Percentiles rank a stretch among this genome's conserved stretches.
These are phyloP conservation scores for Mustela lutreola DNA, from an alignment of 2,113 vertebrate genomes.

Conservation along the genomic window DNA sequence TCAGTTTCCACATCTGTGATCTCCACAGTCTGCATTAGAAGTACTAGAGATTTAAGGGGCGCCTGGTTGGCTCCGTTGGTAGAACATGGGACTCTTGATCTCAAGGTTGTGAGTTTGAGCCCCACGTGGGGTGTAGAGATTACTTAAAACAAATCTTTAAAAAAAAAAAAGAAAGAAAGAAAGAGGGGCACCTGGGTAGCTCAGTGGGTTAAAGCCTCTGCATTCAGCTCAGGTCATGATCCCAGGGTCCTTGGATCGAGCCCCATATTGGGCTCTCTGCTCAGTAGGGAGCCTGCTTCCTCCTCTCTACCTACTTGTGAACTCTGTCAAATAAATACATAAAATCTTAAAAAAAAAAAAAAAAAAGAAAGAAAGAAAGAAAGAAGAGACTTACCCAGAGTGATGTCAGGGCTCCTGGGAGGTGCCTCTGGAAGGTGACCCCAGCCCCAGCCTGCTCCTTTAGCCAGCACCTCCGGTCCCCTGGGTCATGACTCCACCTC, in stretches of 20 bases:
- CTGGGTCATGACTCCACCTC: not conserved
- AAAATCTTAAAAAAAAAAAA: not conserved
- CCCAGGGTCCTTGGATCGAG: no score
- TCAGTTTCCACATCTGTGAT: not conserved
- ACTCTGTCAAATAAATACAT: no score
- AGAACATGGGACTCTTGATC: not conserved
- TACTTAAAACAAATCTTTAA: not conserved
- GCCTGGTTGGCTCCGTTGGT: not conserved
- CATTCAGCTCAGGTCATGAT: no score
- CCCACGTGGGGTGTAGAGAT: not conserved
- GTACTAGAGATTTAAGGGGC: not conserved
- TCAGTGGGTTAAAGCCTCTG: no score
- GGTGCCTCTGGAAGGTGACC: not conserved
- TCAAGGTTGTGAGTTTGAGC: not conserved
- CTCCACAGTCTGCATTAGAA: not conserved
- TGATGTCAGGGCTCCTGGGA: not conserved
- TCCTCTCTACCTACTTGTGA: no score
- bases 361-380: no score
- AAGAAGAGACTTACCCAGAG: conserved; percentile 18
- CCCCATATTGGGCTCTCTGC: no score
- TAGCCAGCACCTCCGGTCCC: not conserved
- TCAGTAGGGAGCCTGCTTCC: no score
- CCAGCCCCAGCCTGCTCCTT: not conserved
- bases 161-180: not conserved
- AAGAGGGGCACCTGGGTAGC: no score